These are phyloP conservation scores for Drosophila kohkoa DNA, from an alignment of 1,140 invertebrate species.

Conservation along the genomic window DNA sequence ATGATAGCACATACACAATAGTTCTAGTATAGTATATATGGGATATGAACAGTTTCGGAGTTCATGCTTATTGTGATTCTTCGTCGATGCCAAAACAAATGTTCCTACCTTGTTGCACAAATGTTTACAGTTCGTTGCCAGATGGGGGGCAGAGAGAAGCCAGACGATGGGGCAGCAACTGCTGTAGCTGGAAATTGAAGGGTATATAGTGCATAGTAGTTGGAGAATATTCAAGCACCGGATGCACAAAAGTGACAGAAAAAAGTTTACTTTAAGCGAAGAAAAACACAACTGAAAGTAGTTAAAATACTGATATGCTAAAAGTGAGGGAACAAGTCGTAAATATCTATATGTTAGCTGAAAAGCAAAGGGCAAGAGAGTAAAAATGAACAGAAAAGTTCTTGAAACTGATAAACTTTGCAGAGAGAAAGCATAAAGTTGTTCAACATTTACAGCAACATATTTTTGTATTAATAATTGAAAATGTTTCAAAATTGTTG, in stretches of 20 bases:
- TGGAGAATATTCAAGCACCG: neutral
- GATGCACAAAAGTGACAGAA: constrained; percentile 43
- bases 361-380: neutral
- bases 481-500: neutral
- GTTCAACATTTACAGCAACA: neutral
- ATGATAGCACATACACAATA: neutral
- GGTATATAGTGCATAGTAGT: neutral
- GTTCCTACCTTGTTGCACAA: constrained; percentile 78
- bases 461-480: neutral
- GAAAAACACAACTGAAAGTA: constrained; percentile 34
- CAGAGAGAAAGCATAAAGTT: neutral
- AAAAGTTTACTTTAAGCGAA: constrained; percentile 41
- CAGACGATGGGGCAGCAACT: constrained; percentile 21
- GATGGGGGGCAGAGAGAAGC: neutral
- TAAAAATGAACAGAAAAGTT: neutral
- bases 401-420: constrained; percentile 22
- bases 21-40: no score
- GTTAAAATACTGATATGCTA: constrained; percentile 6
- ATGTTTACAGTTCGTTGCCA: constrained; percentile 60
- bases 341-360: neutral
- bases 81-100: constrained; percentile 73
- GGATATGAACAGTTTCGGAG: constrained; percentile 28
- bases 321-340: constrained; percentile 1
- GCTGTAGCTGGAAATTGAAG: constrained; percentile 15
- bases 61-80: constrained; percentile 70